phyloP scores from a whole-genome alignment of 1,140 invertebrate species.

The Drosophila takahashii region DNA sequence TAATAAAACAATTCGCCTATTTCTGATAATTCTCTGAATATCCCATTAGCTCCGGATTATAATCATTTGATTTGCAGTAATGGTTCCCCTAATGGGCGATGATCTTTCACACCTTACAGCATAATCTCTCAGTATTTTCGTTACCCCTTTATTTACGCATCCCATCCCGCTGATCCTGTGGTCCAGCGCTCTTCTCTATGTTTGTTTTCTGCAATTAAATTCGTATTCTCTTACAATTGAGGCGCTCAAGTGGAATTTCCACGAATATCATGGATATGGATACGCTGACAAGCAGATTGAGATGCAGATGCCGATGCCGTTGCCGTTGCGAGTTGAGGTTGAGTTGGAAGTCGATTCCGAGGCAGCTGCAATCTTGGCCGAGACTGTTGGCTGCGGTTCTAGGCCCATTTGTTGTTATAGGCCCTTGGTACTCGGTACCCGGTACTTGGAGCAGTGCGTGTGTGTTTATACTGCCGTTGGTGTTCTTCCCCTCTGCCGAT shows the following conservation, averaged over 20 bases:
- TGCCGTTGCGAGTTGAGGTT: constrained; percentile 8
- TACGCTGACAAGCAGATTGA: constrained; percentile 80
- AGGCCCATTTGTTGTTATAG: constrained; percentile 65
- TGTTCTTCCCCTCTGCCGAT: constrained; percentile 9
- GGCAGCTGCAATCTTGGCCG: constrained; percentile 44
- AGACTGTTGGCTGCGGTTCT: constrained; percentile 25
- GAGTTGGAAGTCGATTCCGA: constrained; percentile 12
- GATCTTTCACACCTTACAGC: constrained; percentile 26
- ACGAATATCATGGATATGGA: constrained; percentile 80
- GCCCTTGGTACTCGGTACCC: constrained; percentile 13
- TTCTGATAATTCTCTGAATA: no score
- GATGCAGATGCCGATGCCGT: constrained; percentile 66
- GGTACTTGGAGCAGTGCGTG: constrained; percentile 43
- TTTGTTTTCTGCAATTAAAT: constrained; percentile 82
- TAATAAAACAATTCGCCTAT: no score
- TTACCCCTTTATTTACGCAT: constrained; percentile 31
- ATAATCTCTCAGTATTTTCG: constrained; percentile 13
- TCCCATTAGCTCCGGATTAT: neutral
- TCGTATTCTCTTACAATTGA: constrained; percentile 81
- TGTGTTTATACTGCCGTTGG: constrained; percentile 54
- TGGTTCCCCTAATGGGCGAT: neutral
- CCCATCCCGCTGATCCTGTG: constrained; percentile 9
- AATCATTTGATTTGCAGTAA: neutral
- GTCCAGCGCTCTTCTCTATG: constrained; percentile 18
- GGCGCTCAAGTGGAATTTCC: constrained; percentile 76